Evolutionary conservation across 2,888 invertebrate species (phyloP).

Genomic region (Scelioninae gen. 2): DNA sequence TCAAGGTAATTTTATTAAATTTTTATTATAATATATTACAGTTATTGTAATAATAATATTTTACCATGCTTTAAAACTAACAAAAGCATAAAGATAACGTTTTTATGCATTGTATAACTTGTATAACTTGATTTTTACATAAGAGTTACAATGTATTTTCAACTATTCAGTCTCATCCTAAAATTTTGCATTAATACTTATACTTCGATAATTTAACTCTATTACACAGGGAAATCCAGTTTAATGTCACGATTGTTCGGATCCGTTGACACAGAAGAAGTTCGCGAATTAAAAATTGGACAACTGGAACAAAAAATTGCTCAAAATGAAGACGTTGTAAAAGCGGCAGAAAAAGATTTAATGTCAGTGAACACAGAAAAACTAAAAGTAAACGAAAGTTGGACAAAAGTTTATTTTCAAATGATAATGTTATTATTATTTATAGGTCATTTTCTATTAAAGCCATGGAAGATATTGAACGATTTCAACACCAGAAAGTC

Average conservation of each 20-base stretch:
- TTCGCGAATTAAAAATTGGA: constrained; percentile 82
- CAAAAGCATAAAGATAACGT: too few relatives aligned
- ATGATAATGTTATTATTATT: constrained; percentile 46
- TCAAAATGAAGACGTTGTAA: constrained; percentile 79
- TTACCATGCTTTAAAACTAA: too few relatives aligned
- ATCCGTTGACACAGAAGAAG: constrained; percentile 85
- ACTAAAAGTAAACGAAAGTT: too few relatives aligned
- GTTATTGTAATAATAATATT: too few relatives aligned
- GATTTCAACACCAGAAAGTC: constrained; percentile 85
- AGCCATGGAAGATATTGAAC: constrained; percentile 82
- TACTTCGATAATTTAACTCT: too few relatives aligned
- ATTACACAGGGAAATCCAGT: constrained; percentile 79
- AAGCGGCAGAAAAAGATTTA: constrained; percentile 78
- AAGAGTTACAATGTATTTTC: too few relatives aligned
- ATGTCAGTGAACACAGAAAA: constrained; percentile 76
- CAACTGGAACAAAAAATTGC: constrained; percentile 82
- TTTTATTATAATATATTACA: neutral
- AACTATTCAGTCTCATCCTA: too few relatives aligned
- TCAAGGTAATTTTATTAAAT: constrained; percentile 70
- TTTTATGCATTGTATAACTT: too few relatives aligned
- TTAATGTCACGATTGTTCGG: constrained; percentile 86
- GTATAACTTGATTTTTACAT: too few relatives aligned
- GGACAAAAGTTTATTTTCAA: neutral
- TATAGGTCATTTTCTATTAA: constrained; percentile 83
- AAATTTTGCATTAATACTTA: too few relatives aligned